phyloP scores from a whole-genome alignment of 2,797 vertebrate species.

The Alectoris magna region DNA sequence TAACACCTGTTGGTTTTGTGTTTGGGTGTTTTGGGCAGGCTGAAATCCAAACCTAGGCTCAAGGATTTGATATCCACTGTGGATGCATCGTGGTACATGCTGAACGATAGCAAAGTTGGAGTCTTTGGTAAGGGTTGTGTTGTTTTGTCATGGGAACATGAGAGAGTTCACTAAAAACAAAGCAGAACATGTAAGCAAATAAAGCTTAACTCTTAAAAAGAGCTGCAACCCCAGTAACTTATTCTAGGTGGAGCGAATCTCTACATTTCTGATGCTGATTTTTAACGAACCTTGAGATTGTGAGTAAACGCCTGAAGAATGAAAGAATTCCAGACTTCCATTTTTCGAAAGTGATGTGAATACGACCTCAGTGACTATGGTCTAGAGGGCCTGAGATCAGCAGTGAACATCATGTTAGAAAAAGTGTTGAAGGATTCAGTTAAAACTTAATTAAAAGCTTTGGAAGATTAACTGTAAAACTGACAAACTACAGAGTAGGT shows the following conservation, averaged over 20 bases:
- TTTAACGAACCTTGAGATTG: background rate
- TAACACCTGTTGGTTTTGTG: background rate
- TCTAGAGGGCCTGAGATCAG: background rate
- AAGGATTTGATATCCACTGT: background rate
- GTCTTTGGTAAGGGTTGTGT: background rate
- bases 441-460: background rate
- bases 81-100: fast-evolving
- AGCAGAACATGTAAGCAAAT: background rate
- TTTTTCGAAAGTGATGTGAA: background rate
- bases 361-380: background rate
- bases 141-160: background rate
- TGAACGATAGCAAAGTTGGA: background rate
- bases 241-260: background rate
- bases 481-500: background rate
- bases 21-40: background rate
- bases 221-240: background rate
- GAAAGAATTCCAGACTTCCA: background rate
- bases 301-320: background rate
- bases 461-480: background rate
- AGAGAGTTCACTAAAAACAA: background rate
- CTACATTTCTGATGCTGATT: background rate
- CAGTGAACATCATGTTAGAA: background rate
- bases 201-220: background rate
- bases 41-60: background rate
- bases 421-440: background rate